Percentiles rank a stretch among this genome's conserved stretches.
phyloP scores from a whole-genome alignment of 1,140 invertebrate genomes.

The Papilio polytes region DNA sequence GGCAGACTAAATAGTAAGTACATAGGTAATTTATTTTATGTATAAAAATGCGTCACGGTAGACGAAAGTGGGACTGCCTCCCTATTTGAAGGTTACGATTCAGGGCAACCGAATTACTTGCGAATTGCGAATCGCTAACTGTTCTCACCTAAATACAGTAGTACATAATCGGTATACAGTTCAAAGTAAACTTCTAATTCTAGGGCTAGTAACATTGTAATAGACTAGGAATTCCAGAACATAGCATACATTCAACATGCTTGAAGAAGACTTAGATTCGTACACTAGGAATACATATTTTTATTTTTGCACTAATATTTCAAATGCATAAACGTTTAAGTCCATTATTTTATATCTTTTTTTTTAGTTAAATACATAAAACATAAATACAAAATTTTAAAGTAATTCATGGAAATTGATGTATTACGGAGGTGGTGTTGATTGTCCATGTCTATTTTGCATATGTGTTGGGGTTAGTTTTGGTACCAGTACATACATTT shows the following conservation, averaged over 20 bases:
- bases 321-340: too few species aligned
- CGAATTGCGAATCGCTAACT: neutral
- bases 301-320: neutral
- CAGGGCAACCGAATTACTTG: constrained; percentile 7
- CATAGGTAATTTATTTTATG: constrained; percentile 16
- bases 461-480: too few species aligned
- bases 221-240: neutral
- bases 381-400: too few species aligned
- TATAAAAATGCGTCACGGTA: neutral
- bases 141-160: neutral
- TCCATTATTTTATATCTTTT: too few species aligned
- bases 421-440: too few species aligned
- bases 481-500: too few species aligned
- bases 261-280: neutral
- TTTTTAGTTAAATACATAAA: too few species aligned
- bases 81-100: neutral
- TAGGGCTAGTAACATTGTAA: neutral
- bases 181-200: neutral
- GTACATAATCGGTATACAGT: neutral
- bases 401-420: too few species aligned
- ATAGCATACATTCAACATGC: neutral
- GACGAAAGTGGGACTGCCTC: neutral
- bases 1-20: constrained; percentile 17
- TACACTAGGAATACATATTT: neutral
- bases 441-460: too few species aligned